A percentile compares a stretch with the other conserved stretches of the same genome.
Conservation (phyloP, 2,888 invertebrate species). For the Hirtodrosophila confusa region DNA sequence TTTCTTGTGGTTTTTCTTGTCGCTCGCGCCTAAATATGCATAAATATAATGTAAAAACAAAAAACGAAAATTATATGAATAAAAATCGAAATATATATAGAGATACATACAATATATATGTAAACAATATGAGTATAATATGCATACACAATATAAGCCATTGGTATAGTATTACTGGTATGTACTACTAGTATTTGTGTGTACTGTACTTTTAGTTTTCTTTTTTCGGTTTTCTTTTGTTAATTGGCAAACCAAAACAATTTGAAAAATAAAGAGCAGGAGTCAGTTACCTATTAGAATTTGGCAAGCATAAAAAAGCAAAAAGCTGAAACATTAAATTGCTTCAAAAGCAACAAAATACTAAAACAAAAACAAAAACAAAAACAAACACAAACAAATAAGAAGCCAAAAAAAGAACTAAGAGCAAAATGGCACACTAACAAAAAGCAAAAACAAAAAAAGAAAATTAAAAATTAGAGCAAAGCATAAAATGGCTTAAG, state of each 20-base stretch:
- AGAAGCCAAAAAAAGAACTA: constrained; percentile 36
- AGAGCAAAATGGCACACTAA: constrained; percentile 50
- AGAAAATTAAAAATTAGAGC: constrained; percentile 35
- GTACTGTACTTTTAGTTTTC: constrained; percentile 53
- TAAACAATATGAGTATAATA: constrained; percentile 22
- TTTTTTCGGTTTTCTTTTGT: constrained; percentile 67
- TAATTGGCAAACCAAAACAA: constrained; percentile 76
- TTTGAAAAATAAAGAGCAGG: constrained; percentile 83
- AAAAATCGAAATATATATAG: constrained; percentile 25
- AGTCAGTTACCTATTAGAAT: constrained; percentile 84
- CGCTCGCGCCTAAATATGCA: constrained; percentile 63
- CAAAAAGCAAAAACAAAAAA: constrained; percentile 33
- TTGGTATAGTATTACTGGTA: constrained; percentile 40
- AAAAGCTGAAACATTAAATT: constrained; percentile 50
- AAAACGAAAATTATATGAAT: constrained; percentile 19
- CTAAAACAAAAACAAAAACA: constrained; percentile 17
- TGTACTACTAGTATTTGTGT: constrained; percentile 16
- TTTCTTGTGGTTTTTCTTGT: constrained; percentile 62
- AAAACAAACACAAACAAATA: constrained; percentile 25
- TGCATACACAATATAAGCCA: constrained; percentile 23
- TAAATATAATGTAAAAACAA: constrained; percentile 32
- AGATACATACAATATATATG: constrained; percentile 18
- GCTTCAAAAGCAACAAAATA: constrained; percentile 75
- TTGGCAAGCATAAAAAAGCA: constrained; percentile 67
- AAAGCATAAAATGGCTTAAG: constrained; percentile 51